Evolutionary conservation across 2,888 invertebrate genomes (phyloP).

Genomic region (Neoaliturus tenellus): DNA sequence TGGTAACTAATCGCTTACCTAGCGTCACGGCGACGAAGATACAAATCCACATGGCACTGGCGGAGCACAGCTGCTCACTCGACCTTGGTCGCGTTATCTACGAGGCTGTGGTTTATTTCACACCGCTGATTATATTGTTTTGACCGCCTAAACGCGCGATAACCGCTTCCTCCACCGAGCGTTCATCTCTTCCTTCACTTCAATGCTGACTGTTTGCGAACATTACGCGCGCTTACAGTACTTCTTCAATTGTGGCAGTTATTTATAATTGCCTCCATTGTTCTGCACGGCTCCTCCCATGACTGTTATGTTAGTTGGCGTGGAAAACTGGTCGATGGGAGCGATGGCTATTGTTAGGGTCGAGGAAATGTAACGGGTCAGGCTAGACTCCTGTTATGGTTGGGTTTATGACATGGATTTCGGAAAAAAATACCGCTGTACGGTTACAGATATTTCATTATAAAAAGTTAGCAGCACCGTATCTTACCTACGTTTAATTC

Average conservation of each 20-base stretch:
- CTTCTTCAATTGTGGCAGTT: background rate
- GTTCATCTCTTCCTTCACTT: background rate
- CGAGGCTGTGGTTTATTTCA: background rate
- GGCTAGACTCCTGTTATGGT: too few species aligned
- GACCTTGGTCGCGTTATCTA: slow-evolving; percentile 9
- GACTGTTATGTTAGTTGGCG: background rate
- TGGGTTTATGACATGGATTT: too few species aligned
- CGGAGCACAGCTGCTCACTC: background rate
- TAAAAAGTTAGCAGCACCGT: too few species aligned
- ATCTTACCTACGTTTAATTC: too few species aligned
- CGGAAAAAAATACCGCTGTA: too few species aligned
- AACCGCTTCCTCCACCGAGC: background rate
- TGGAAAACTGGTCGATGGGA: background rate
- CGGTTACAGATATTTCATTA: too few species aligned
- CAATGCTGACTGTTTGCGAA: background rate
- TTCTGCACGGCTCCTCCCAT: background rate
- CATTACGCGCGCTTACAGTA: background rate
- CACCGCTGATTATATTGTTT: background rate
- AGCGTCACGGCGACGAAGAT: background rate
- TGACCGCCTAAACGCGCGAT: background rate
- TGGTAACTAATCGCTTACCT: slow-evolving; percentile 8
- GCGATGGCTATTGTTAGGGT: too few species aligned
- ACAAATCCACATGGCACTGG: slow-evolving; percentile 19
- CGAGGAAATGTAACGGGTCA: too few species aligned
- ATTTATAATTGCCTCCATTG: background rate